These are phyloP conservation scores for Sarcoramphus papa DNA, from an alignment of 2,797 vertebrate species.

Conservation along the genomic window DNA sequence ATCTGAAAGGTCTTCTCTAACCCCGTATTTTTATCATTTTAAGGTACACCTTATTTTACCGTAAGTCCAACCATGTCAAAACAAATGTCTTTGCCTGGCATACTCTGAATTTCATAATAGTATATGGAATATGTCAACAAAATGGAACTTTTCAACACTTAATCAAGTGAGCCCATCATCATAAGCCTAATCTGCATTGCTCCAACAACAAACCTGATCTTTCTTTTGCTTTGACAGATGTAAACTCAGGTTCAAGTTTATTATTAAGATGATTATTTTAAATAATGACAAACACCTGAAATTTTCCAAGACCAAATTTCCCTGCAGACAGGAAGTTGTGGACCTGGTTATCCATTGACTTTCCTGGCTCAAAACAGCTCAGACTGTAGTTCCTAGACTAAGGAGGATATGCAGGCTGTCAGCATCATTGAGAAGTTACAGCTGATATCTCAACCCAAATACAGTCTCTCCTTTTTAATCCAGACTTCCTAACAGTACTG, in stretches of 20 bases:
- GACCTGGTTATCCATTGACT: not conserved
- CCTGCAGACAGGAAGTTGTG: not conserved
- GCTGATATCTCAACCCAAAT: constrained; percentile 18
- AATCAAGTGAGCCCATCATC: not conserved
- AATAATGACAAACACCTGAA: constrained; percentile 12
- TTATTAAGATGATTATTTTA: not conserved
- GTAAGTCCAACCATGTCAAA: not conserved
- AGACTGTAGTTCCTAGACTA: not conserved
- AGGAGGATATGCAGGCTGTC: not conserved
- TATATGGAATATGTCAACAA: not conserved
- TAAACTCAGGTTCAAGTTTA: not conserved
- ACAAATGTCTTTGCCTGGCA: not conserved
- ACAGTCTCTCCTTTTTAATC: constrained; percentile 8
- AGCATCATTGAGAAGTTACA: not conserved
- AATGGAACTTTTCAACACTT: not conserved
- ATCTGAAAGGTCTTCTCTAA: not conserved
- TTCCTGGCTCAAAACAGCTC: not conserved
- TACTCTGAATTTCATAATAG: not conserved
- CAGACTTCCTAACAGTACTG: constrained; percentile 6
- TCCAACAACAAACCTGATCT: not conserved
- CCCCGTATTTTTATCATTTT: not conserved
- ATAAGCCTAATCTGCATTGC: not conserved
- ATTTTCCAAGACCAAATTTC: not conserved
- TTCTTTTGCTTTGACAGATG: not conserved
- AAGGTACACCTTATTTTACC: not conserved